A percentile compares a stretch with the other conserved stretches of the same genome.
Evolutionary conservation across 2,888 invertebrate species (phyloP).

Genomic region (Psococerastis gibbosa): DNA sequence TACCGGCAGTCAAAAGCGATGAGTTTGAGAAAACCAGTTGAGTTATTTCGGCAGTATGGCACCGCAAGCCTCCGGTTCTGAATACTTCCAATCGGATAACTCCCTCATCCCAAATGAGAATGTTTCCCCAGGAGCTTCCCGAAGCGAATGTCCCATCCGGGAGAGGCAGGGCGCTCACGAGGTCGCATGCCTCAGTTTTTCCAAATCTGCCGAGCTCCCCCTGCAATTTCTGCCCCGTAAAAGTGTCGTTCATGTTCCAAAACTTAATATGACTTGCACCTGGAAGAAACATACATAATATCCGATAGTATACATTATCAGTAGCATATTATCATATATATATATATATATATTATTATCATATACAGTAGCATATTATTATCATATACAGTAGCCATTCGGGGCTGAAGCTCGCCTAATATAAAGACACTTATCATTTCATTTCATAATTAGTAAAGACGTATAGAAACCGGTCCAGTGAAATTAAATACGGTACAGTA

Average conservation of each 20-base stretch:
- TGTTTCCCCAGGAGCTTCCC: constrained; percentile 80
- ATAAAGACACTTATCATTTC: constrained; percentile 59
- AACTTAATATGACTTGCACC: constrained; percentile 66
- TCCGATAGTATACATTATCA: no score
- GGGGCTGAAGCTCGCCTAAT: constrained; percentile 62
- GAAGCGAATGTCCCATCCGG: constrained; percentile 79
- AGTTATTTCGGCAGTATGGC: constrained; percentile 57
- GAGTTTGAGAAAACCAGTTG: constrained; percentile 36
- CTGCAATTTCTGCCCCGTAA: constrained; percentile 77
- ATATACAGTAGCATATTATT: no score
- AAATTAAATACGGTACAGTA: not conserved
- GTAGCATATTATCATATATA: no score
- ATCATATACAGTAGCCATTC: no score
- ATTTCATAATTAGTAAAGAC: constrained; percentile 65
- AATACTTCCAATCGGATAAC: constrained; percentile 70
- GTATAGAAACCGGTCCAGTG: not conserved
- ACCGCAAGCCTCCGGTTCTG: constrained; percentile 47
- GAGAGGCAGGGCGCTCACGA: constrained; percentile 65
- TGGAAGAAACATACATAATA: constrained; percentile 22
- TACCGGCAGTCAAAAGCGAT: constrained; percentile 35
- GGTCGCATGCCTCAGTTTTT: constrained; percentile 80
- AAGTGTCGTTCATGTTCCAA: constrained; percentile 85
- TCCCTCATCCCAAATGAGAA: constrained; percentile 79
- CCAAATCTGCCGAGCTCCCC: constrained; percentile 81
- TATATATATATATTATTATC: no score